Percentiles rank a stretch among this genome's conserved stretches.
These are phyloP conservation scores for Leucophora obtusa DNA, from an alignment of 2,888 invertebrate genomes.

Conservation along the genomic window DNA sequence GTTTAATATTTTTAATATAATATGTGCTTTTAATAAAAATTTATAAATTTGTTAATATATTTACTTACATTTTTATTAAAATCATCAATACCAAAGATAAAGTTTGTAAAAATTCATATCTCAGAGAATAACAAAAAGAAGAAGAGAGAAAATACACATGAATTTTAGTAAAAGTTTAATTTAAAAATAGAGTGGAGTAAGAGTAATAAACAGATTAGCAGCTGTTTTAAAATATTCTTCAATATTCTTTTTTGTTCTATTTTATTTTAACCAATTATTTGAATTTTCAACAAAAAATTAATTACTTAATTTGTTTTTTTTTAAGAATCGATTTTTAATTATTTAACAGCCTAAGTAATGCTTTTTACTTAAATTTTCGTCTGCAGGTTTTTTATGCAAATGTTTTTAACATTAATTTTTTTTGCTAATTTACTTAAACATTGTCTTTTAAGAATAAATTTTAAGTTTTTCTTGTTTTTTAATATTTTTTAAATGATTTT, in stretches of 20 bases:
- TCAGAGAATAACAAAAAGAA: constrained; percentile 54
- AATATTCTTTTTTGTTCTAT: constrained; percentile 18
- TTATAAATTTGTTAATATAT: constrained; percentile 9
- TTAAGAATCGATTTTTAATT: constrained; percentile 23
- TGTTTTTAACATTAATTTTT: constrained; percentile 9
- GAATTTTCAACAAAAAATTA: constrained; percentile 1
- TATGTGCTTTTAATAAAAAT: constrained; percentile 7
- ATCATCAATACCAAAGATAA: constrained; percentile 61
- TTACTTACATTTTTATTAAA: constrained; percentile 62
- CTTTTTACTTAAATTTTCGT: constrained; percentile 49
- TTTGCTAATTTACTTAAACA: constrained; percentile 57
- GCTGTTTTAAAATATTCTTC: constrained; percentile 40
- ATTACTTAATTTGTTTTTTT: constrained; percentile 16
- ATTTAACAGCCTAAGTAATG: constrained; percentile 61
- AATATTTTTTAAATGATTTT: constrained; percentile 60
- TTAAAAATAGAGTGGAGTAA: neutral
- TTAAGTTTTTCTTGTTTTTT: constrained; percentile 33
- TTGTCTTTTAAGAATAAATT: constrained; percentile 31
- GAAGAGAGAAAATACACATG: constrained; percentile 46
- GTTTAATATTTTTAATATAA: too few species aligned
- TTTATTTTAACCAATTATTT: constrained; percentile 20
- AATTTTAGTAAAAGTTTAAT: constrained; percentile 34
- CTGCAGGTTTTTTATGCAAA: constrained; percentile 10
- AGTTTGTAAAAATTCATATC: constrained; percentile 51
- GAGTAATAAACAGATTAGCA: constrained; percentile 59